Conservation (phyloP, 1,140 invertebrate species). For the Microplitis demolitor region DNA sequence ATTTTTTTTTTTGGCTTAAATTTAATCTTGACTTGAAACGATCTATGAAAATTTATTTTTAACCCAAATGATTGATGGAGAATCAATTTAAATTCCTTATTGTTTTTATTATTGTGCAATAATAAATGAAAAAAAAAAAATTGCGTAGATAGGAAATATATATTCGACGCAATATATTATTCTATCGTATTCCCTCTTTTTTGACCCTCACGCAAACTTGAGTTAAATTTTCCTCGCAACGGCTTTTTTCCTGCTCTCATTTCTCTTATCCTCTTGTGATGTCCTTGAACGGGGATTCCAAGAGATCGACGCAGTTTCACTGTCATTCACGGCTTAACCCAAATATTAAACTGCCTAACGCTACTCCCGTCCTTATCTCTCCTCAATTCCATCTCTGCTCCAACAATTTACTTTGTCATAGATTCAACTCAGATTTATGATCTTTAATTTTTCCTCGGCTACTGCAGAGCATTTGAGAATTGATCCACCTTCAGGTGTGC, state of each 20-base stretch:
- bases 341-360: constrained; percentile 39
- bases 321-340: constrained; percentile 48
- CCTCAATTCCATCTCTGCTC: not conserved
- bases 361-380: not conserved
- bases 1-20: too few species aligned
- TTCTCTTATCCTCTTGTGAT: constrained; percentile 3
- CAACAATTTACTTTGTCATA: not conserved
- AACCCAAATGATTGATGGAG: too few species aligned
- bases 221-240: not conserved
- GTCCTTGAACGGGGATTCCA: not conserved
- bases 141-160: too few species aligned
- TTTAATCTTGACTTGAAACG: too few species aligned
- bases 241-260: not conserved
- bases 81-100: too few species aligned
- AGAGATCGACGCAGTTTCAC: constrained; percentile 13
- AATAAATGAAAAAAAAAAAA: too few species aligned
- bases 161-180: too few species aligned
- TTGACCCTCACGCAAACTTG: constrained; percentile 18
- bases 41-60: too few species aligned
- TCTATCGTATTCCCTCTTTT: constrained; percentile 4
- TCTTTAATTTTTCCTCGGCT: too few species aligned
- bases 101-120: too few species aligned
- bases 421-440: not conserved
- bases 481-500: too few species aligned
- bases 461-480: too few species aligned